These are phyloP conservation scores for Rhingia rostrata DNA, from an alignment of 2,888 invertebrate species.

Conservation along the genomic window DNA sequence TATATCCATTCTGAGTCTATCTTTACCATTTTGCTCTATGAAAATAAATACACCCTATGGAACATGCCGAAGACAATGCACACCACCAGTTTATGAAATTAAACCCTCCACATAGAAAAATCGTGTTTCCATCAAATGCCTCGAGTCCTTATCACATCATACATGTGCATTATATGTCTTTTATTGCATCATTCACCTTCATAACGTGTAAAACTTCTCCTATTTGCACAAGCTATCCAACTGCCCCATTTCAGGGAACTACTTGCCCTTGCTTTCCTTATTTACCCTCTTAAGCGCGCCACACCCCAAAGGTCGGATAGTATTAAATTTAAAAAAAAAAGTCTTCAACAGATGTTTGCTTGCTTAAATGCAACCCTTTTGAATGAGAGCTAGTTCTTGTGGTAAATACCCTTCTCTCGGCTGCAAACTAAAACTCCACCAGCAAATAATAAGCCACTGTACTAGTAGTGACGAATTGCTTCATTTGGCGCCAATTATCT, in stretches of 20 bases:
- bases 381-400: not conserved
- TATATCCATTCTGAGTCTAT: too few relatives aligned
- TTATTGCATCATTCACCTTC: slow-evolving; percentile 11
- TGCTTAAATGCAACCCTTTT: not conserved
- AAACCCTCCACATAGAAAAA: not conserved
- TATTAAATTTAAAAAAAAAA: slow-evolving; percentile 27
- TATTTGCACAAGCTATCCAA: slow-evolving; percentile 12
- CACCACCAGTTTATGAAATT: too few relatives aligned
- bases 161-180: not conserved
- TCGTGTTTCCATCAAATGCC: not conserved
- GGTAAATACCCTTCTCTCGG: not conserved
- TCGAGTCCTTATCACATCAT: slow-evolving; percentile 5
- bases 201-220: slow-evolving; percentile 2
- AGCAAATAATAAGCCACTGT: not conserved
- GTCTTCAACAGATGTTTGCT: slow-evolving; percentile 34
- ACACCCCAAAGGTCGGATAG: slow-evolving; percentile 15
- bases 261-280: slow-evolving; percentile 1
- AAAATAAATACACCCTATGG: too few relatives aligned
- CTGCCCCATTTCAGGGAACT: slow-evolving; percentile 11
- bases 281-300: slow-evolving; percentile 9
- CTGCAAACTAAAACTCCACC: not conserved
- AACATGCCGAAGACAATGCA: too few relatives aligned
- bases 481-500: slow-evolving; percentile 47
- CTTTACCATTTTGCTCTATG: too few relatives aligned
- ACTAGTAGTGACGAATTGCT: not conserved